Conservation (phyloP, 1,140 invertebrate species). For the Paramacrobiotus metropolitanus region DNA sequence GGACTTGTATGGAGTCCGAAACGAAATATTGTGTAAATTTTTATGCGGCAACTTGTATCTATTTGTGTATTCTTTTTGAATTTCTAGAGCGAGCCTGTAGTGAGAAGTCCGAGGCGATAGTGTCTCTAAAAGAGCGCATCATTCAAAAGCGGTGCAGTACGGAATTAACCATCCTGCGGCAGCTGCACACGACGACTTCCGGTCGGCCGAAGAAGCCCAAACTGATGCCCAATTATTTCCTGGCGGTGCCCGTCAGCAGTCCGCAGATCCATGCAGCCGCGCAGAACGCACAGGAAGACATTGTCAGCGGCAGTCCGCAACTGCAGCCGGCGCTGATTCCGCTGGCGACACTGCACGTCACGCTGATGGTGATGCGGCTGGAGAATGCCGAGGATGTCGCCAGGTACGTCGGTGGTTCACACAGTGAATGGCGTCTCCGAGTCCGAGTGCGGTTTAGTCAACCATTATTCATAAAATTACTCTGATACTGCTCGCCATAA, state of each 20-base stretch:
- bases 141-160: too few species aligned
- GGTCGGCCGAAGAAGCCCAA: too few species aligned
- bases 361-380: background rate
- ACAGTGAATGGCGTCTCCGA: background rate
- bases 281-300: background rate
- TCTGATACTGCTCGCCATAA: background rate
- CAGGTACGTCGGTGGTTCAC: background rate
- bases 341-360: background rate
- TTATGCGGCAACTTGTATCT: too few species aligned
- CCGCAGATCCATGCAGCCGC: background rate
- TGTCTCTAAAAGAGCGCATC: too few species aligned
- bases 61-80: too few species aligned
- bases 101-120: too few species aligned
- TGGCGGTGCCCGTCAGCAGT: background rate
- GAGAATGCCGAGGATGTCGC: background rate
- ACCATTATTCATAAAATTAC: background rate
- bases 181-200: too few species aligned
- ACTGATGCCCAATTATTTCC: background rate
- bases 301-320: background rate
- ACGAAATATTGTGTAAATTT: too few species aligned
- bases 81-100: too few species aligned
- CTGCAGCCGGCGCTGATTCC: background rate
- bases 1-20: too few species aligned
- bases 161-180: too few species aligned
- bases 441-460: background rate